Base-by-base conservation (phyloP, 2,113 vertebrate species). In the Ammodytes dubius region DNA sequence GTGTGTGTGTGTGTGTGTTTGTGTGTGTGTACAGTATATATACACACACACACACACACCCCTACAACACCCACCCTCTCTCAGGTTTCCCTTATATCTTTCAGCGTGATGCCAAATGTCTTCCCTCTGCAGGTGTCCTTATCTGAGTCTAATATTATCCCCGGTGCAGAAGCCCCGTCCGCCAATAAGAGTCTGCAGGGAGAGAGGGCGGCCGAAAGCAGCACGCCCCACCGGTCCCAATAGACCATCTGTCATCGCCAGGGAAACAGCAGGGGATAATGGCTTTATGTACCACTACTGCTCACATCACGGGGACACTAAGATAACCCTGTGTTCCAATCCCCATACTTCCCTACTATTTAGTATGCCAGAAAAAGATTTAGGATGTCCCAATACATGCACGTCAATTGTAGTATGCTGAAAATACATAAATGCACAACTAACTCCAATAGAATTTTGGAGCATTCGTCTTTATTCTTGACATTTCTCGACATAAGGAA, bases 81-180 rank as follows among this genome's bases (percentile, higher is more conserved):
- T 27, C 61, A 82, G 84, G 70, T 70, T 87, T 74, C 71, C 35
- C n/a, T 27, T 76, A 19, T 39, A 74, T 70, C 72, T 56, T 27
- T 27, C 68, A 37, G 43, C 52, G 66, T 61, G 79, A 72, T 74
- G 77, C 87, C 84, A 87, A 77, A 85, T 79, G 86, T 83, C 74
- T 71, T 76, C 52, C 9, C 82, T 81, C 87, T 66, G 83, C 82
- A 91, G 85, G 85, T 76, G 85, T 88, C 79, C 83, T 69, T 75
- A 84, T 90, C 79, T 84, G 83, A 66, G 63, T 79, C 88, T 91
- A 89, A 93, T 89, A 86, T 92, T 91, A 90, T 76, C 71, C 70
- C 79, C 64, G 42, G 8, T 8, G 19, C 50, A 58, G 69, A 49
- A 71, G 27, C 27, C 27, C 27, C 27, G 27, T 90, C 78, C 76